Evolutionary conservation across 2,888 invertebrate genomes (phyloP).

Genomic region (Neuroscelio doddi): DNA sequence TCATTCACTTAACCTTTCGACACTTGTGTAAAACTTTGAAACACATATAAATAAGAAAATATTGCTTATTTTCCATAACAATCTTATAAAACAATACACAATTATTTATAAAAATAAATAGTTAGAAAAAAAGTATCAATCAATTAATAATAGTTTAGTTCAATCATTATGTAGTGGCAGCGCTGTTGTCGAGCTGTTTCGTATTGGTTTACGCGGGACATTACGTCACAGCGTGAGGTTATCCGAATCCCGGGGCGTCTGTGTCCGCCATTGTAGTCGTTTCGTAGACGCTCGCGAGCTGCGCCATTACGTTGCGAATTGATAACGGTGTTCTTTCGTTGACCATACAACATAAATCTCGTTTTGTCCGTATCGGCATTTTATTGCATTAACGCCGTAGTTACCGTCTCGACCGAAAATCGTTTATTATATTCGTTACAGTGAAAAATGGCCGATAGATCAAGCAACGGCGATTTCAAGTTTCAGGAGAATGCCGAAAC

Average conservation of each 20-base stretch:
- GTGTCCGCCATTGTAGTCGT: slow-evolving; percentile 32
- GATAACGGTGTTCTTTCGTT: too few relatives aligned
- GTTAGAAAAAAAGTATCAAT: too few relatives aligned
- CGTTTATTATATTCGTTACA: slow-evolving; percentile 13
- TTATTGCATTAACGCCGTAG: too few relatives aligned
- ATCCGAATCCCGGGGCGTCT: slow-evolving; percentile 9
- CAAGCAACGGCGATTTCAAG: slow-evolving; percentile 66
- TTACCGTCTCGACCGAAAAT: too few relatives aligned
- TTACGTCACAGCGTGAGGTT: background rate
- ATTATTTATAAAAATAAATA: too few relatives aligned
- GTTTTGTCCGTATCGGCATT: background rate
- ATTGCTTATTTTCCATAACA: too few relatives aligned
- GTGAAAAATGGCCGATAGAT: slow-evolving; percentile 59
- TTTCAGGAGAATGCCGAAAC: slow-evolving; percentile 58
- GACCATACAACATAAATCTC: background rate
- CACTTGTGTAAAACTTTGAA: too few relatives aligned
- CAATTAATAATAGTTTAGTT: too few relatives aligned
- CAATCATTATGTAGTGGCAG: slow-evolving; percentile 1
- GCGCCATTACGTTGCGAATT: background rate
- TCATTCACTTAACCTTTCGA: too few relatives aligned
- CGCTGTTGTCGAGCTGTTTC: slow-evolving; percentile 2
- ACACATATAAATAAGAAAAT: too few relatives aligned
- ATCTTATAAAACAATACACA: too few relatives aligned
- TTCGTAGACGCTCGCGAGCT: background rate
- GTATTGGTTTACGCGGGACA: slow-evolving; percentile 4